A percentile compares a stretch with the other conserved stretches of the same genome.
These are phyloP conservation scores for Bugula neritina DNA, from an alignment of 2,888 invertebrate genomes.

Conservation along the genomic window DNA sequence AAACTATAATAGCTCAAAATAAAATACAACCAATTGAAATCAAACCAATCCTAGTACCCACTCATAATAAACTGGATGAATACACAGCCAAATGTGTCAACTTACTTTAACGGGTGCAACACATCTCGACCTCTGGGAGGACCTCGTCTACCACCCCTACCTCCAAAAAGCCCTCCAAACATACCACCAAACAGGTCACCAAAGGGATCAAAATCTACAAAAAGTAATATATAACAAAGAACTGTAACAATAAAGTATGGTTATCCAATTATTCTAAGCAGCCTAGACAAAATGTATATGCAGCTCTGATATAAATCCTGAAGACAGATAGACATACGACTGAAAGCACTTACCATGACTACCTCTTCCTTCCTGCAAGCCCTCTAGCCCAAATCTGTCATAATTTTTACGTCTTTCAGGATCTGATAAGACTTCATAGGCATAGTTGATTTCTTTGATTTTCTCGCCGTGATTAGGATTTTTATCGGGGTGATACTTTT, in stretches of 20 bases:
- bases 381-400: conserved; percentile 79
- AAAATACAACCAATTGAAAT: no score
- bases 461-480: conserved; percentile 83
- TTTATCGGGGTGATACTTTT: conserved; percentile 87
- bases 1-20: no score
- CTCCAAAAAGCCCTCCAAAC: conserved; percentile 41
- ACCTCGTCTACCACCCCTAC: conserved; percentile 42
- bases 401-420: conserved; percentile 77
- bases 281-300: no score
- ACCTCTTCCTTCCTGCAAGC: conserved; percentile 69
- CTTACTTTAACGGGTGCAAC: conserved; percentile 21
- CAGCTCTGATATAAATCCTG: no score
- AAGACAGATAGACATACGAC: no score
- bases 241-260: background rate
- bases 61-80: no score
- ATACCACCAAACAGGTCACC: conserved; percentile 50
- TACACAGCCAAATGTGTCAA: no score
- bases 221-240: background rate
- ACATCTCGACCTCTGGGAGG: conserved; percentile 65
- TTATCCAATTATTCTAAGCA: background rate
- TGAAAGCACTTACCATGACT: conserved; percentile 30
- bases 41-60: no score
- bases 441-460: conserved; percentile 92
- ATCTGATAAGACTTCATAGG: conserved; percentile 86
- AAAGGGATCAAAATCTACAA: conserved; percentile 38